phyloP scores from a whole-genome alignment of 2,888 invertebrate genomes.

The Stictocephala bisonia region DNA sequence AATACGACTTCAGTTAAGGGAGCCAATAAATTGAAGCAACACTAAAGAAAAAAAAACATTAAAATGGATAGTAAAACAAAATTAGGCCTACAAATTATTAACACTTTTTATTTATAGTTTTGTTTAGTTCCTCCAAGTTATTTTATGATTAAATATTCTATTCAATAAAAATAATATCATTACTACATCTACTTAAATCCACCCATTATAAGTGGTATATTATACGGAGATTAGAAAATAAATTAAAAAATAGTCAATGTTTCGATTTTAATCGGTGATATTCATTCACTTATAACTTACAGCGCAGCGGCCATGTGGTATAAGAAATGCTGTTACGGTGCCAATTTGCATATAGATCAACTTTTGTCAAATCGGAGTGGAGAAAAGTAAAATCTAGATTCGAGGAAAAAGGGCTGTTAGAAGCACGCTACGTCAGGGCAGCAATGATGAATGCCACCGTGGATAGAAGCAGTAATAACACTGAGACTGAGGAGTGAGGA shows the following conservation, averaged over 20 bases:
- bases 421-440: constrained; percentile 43
- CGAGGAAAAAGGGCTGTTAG: constrained; percentile 44
- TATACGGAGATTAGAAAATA: constrained; percentile 12
- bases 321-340: constrained; percentile 29
- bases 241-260: no score
- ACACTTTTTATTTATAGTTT: no score
- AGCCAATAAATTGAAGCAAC: no score
- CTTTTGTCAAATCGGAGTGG: constrained; percentile 41
- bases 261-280: no score
- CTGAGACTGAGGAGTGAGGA: constrained; percentile 35
- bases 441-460: constrained; percentile 46
- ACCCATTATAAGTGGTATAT: no score
- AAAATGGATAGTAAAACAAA: no score
- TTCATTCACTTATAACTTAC: constrained; percentile 20
- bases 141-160: neutral
- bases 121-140: no score
- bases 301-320: constrained; percentile 18
- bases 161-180: no score
- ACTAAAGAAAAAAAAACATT: no score
- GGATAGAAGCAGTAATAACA: constrained; percentile 45
- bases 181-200: no score
- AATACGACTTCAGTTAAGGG: no score
- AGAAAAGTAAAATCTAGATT: constrained; percentile 45
- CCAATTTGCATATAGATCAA: constrained; percentile 47
- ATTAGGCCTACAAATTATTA: no score